Base-by-base conservation (phyloP, 2,113 vertebrate genomes). In the Alligator mississippiensis region DNA sequence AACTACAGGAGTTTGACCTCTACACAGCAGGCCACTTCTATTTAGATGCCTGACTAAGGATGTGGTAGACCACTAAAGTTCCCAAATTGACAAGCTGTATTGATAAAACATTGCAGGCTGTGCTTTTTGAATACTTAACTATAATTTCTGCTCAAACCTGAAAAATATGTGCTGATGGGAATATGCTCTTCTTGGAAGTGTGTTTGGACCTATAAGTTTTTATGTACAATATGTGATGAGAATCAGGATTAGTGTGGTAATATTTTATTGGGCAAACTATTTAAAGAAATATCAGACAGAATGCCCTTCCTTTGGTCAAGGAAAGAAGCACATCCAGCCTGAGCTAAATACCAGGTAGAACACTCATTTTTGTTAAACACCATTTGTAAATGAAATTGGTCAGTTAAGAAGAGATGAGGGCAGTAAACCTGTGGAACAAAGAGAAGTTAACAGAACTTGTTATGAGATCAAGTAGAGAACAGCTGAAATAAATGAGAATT, bases 61-160 rank as follows among this genome's bases (percentile, higher is more conserved):
- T 18, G 19, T 22, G 85, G 4, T 6, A 54, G 21, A 38, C 7
- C 16, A 76, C 59, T 70, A 21, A 77, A 80, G 11, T 8, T 66
- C 13, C 64, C 4, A 9, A 47, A 2, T 6, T 82, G 24, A 13
- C 18, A 55, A 3, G 38, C 76, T 70, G 14, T 62, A 82, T 92
- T 82, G 87, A 16, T 82, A 93, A 94, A 85, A 94, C 57, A 9
- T 82, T 93, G 93, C 70, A 89, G 89, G 93, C 80, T 89, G 93
- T 94, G 76, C 63, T 94, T 96, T 96, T 93, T 74, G 97, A 97
- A 96, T 90, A 87, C 24, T 1, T 68, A 66, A 60, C 60, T 81
- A 64, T 2, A 27, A 70, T 96, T 95, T 91, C 80, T 92, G 24
- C 72, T 82, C 28, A 34, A 19, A 82, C 47, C 6, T 85, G n/a